Evolutionary conservation across 2,113 vertebrate genomes (phyloP).

Genomic region (Ictalurus furcatus): DNA sequence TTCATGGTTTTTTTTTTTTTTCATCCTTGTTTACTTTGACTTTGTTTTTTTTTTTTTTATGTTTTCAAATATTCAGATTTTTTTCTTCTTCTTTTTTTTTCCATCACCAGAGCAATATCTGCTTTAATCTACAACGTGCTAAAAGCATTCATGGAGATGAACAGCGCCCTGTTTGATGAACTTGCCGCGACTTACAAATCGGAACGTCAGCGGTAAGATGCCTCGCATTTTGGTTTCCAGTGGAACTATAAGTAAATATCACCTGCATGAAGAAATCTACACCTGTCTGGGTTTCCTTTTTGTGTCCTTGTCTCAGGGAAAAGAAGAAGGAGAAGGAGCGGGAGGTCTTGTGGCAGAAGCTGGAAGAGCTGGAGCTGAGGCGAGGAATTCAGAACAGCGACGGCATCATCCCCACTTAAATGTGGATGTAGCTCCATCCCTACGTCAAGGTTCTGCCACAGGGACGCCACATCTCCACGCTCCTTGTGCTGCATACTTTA

Average conservation of each 20-base stretch:
- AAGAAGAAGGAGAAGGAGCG: constrained; percentile 99
- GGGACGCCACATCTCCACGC: constrained; percentile 37
- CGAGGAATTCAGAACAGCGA: constrained; percentile 92
- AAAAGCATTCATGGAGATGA: constrained; percentile 99
- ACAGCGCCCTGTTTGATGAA: constrained; percentile 98
- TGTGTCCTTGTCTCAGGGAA: constrained; percentile 75
- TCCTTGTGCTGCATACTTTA: constrained; percentile 47
- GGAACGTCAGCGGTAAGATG: constrained; percentile 94
- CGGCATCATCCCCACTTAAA: constrained; percentile 97
- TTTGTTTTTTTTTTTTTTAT: background rate
- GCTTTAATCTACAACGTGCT: constrained; percentile 98
- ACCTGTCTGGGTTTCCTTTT: background rate
- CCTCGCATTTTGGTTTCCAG: background rate
- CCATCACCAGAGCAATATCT: constrained; percentile 87
- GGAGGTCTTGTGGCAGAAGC: constrained; percentile 98
- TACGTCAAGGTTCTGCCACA: constrained; percentile 30
- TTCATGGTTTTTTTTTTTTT: background rate
- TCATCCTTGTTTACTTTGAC: background rate
- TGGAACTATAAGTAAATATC: background rate
- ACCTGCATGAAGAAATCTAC: background rate
- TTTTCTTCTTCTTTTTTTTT: background rate
- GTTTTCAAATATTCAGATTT: background rate
- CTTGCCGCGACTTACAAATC: constrained; percentile 99
- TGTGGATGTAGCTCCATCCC: constrained; percentile 61
- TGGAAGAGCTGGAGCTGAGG: constrained; percentile 98